phyloP scores from a whole-genome alignment of 2,797 vertebrate species.

The Myripristis jacobus region DNA sequence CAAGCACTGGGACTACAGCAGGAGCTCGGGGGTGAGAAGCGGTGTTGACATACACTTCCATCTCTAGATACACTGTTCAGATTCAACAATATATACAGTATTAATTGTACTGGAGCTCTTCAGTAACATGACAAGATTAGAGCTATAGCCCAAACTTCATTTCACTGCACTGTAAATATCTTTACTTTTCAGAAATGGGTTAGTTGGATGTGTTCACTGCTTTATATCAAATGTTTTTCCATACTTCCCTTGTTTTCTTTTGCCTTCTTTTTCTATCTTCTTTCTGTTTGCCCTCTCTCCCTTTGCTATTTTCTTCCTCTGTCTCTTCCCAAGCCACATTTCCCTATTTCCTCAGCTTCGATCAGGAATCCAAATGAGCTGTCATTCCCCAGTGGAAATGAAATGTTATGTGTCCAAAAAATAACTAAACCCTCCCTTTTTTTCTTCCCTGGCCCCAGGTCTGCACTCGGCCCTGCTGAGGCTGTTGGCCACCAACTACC shows the following conservation, averaged over 20 bases:
- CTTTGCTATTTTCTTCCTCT: neutral
- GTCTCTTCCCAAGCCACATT: neutral
- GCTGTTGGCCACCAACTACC: conserved; percentile 96
- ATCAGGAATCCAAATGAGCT: neutral
- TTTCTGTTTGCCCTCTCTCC: neutral
- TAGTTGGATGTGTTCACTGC: no score
- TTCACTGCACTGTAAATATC: neutral
- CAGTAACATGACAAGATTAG: neutral
- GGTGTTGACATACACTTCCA: neutral
- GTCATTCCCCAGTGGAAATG: neutral
- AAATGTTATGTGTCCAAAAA: neutral
- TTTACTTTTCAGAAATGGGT: neutral
- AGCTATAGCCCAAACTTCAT: neutral
- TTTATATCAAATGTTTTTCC: no score
- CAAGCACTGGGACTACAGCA: conserved; percentile 97
- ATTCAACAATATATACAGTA: neutral
- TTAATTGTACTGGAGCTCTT: neutral
- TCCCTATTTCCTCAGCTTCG: neutral
- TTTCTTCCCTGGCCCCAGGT: conserved; percentile 77
- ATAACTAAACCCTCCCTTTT: neutral
- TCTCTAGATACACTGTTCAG: neutral
- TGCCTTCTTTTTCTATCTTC: neutral
- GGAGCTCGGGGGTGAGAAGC: conserved; percentile 93
- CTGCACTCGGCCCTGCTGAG: conserved; percentile 95
- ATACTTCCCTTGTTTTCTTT: neutral